A percentile compares a stretch with the other conserved stretches of the same genome.
Evolutionary conservation across 2,113 vertebrate species (phyloP).

Genomic region (Sorex fumeus): DNA sequence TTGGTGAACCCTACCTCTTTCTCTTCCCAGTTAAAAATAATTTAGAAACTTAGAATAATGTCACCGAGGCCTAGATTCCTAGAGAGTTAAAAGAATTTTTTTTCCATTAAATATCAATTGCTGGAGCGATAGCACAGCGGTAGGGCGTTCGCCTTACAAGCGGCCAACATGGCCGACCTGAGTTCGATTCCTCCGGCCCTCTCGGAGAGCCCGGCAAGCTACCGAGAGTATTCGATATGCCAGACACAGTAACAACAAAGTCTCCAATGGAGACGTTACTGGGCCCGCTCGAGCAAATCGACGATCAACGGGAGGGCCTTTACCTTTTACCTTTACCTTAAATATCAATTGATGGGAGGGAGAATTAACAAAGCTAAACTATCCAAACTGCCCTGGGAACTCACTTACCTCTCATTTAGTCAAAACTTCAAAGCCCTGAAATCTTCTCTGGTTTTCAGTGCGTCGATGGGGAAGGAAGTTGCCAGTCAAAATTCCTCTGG

Average conservation of each 20-base stretch:
- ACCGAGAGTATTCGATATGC: too few relatives aligned
- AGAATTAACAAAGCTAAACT: neutral
- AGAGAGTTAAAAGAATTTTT: neutral
- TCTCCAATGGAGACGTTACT: too few relatives aligned
- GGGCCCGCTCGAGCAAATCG: too few relatives aligned
- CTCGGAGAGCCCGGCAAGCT: too few relatives aligned
- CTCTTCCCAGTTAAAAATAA: constrained; percentile 26
- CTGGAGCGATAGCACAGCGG: too few relatives aligned
- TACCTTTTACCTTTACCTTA: too few relatives aligned
- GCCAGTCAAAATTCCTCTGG: neutral
- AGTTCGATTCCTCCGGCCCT: too few relatives aligned
- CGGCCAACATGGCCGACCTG: too few relatives aligned
- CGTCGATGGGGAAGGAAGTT: neutral
- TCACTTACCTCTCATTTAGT: neutral
- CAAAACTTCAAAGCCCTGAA: neutral
- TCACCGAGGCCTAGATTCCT: neutral
- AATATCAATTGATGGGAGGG: neutral
- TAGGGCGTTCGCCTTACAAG: too few relatives aligned
- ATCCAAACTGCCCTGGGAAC: neutral
- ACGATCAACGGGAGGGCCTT: too few relatives aligned
- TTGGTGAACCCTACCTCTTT: neutral
- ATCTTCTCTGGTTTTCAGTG: neutral
- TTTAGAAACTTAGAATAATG: constrained; percentile 46
- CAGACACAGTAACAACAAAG: too few relatives aligned
- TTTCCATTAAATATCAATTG: neutral